Percentiles rank a stretch among this genome's conserved stretches.
phyloP scores from a whole-genome alignment of 2,888 invertebrate species.

The Selenia dentaria region DNA sequence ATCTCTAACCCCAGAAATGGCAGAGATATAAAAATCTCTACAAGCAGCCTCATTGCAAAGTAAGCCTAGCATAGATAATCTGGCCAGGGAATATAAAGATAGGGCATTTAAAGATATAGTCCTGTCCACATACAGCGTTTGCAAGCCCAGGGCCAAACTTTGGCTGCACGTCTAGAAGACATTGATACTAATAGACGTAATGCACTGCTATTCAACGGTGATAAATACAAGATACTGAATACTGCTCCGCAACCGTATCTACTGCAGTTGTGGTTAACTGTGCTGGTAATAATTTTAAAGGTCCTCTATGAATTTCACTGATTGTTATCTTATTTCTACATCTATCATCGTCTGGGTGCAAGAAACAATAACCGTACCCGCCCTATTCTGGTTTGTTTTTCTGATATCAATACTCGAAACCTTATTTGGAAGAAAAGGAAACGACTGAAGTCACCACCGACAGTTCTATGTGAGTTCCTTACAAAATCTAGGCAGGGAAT shows the following conservation, averaged over 20 bases:
- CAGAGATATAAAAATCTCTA: not conserved
- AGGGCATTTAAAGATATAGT: not conserved
- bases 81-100: not conserved
- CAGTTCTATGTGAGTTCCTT: not conserved
- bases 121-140: not conserved
- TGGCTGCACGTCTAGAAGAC: not conserved
- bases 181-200: not conserved
- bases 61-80: not conserved
- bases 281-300: too few species aligned
- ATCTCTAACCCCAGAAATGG: not conserved
- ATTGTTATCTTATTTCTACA: not conserved
- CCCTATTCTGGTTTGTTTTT: conserved; percentile 1
- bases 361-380: not conserved
- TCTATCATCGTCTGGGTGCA: not conserved
- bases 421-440: too few species aligned
- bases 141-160: not conserved
- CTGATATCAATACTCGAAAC: too few species aligned
- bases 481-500: not conserved
- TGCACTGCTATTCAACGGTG: conserved; percentile 2
- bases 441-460: not conserved
- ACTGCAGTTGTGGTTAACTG: too few species aligned
- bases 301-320: not conserved
- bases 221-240: not conserved
- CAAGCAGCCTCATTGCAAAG: not conserved
- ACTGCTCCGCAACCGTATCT: not conserved